Evolutionary conservation across 2,888 invertebrate genomes (phyloP).

Genomic region (Agrotis ipsilon): DNA sequence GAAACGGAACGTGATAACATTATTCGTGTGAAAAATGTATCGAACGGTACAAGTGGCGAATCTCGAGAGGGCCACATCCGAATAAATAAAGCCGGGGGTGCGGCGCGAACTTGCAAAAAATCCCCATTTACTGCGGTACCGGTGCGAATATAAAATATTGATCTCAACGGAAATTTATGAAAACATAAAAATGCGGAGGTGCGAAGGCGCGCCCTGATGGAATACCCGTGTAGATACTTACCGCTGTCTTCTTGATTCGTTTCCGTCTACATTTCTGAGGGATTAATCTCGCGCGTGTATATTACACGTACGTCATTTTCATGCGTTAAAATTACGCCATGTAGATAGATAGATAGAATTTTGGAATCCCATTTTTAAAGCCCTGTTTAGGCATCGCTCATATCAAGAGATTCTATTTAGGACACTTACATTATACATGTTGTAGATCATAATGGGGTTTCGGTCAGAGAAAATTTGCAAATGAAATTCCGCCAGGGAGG

Average conservation of each 20-base stretch:
- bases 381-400: conserved; percentile 58
- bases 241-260: conserved; percentile 70
- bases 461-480: conserved; percentile 80
- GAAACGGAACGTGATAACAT: conserved; percentile 83
- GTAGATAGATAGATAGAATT: too few relatives aligned
- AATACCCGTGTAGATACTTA: conserved; percentile 78
- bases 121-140: conserved; percentile 79
- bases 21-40: conserved; percentile 86
- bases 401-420: conserved; percentile 70
- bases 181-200: conserved; percentile 88
- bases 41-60: conserved; percentile 83
- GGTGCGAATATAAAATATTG: conserved; percentile 89
- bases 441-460: conserved; percentile 74
- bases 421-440: conserved; percentile 70
- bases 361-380: conserved; percentile 64
- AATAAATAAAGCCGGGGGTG: conserved; percentile 80
- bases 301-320: conserved; percentile 66
- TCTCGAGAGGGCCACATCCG: conserved; percentile 81
- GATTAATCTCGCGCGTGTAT: conserved; percentile 69
- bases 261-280: conserved; percentile 66
- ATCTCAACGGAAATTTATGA: conserved; percentile 88
- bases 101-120: conserved; percentile 80
- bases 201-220: conserved; percentile 81
- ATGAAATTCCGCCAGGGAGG: conserved; percentile 82
- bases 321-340: conserved; percentile 66